These are phyloP conservation scores for Pica pica DNA, from an alignment of 2,113 vertebrate genomes.

Conservation along the genomic window DNA sequence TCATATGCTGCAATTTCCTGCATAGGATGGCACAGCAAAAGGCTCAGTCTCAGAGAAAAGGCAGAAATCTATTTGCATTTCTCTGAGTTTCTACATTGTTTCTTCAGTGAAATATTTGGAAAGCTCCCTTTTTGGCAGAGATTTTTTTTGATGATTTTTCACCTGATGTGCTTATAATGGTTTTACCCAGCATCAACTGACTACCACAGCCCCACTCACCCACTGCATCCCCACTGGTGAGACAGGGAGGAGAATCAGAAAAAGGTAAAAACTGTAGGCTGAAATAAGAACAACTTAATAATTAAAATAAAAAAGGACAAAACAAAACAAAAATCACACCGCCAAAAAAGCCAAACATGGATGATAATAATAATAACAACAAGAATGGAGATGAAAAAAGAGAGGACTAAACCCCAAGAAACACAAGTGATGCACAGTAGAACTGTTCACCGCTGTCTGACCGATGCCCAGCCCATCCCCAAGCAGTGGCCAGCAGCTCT, in stretches of 20 bases:
- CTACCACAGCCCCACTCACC: neutral
- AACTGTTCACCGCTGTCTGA: neutral
- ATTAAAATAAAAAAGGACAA: neutral
- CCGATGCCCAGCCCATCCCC: neutral
- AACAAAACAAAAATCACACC: neutral
- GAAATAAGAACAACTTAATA: neutral
- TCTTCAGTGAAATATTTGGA: neutral
- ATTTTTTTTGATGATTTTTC: neutral
- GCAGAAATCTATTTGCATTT: neutral
- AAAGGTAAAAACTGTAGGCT: neutral
- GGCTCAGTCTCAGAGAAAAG: neutral
- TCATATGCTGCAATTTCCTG: slow-evolving; percentile 3
- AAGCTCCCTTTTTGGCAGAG: neutral
- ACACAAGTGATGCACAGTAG: neutral
- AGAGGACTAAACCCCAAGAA: neutral
- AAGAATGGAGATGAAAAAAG: neutral
- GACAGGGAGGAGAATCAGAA: neutral
- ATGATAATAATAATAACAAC: neutral
- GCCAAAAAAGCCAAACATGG: rapidly evolving
- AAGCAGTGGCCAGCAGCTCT: neutral
- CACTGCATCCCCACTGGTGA: neutral
- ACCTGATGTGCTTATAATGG: neutral
- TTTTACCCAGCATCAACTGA: neutral
- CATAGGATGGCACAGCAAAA: neutral
- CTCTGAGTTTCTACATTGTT: neutral